Conservation (phyloP, 2,797 vertebrate species). For the Apodemus agrarius region DNA sequence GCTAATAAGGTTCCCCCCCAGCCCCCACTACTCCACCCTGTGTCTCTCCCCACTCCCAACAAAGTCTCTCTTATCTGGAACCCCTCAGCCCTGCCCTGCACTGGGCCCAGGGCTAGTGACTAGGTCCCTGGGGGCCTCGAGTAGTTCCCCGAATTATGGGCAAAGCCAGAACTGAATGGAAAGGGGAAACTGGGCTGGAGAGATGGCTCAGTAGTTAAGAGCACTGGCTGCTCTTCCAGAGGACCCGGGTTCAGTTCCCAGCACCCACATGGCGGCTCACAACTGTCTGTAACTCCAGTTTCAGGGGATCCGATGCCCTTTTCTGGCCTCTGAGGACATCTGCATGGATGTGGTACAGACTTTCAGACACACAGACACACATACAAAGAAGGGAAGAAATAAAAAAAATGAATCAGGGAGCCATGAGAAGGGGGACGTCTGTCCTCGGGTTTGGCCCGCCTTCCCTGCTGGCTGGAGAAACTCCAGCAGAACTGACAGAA, state of each 20-base stretch:
- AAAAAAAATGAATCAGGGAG: neutral
- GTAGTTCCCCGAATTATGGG: neutral
- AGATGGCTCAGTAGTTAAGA: neutral
- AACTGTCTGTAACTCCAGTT: neutral
- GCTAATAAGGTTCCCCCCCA: neutral
- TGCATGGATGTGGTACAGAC: neutral
- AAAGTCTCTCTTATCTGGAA: neutral
- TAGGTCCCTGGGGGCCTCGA: neutral
- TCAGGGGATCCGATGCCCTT: neutral
- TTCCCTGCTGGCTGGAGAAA: neutral
- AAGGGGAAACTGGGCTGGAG: neutral
- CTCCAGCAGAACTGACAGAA: neutral
- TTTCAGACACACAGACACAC: too few species aligned
- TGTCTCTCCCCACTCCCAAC: neutral
- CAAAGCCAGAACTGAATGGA: neutral
- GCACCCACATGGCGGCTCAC: neutral
- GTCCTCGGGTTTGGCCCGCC: neutral
- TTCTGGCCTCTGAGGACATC: neutral
- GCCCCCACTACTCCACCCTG: neutral
- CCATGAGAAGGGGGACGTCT: neutral
- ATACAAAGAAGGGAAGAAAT: neutral
- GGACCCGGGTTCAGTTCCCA: neutral
- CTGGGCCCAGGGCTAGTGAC: neutral
- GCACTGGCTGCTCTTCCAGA: neutral
- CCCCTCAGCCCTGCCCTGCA: neutral